A percentile compares a stretch with the other conserved stretches of the same genome.
Conservation (phyloP, 2,797 vertebrate species). For the Notoglanidium macrostoma region DNA sequence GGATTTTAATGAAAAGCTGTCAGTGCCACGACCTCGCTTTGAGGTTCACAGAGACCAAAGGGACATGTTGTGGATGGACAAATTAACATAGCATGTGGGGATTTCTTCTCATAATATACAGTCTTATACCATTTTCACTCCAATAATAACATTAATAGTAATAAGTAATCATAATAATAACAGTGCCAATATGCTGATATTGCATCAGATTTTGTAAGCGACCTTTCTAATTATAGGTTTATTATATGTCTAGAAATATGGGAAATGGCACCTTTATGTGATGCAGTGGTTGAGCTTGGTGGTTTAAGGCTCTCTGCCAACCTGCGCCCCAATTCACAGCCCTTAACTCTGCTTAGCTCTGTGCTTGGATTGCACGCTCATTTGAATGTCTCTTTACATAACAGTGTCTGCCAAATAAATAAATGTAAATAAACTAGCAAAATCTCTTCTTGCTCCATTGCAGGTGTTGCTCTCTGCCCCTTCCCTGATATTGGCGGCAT, state of each 20-base stretch:
- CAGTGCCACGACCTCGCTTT: constrained; percentile 68
- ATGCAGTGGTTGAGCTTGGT: not conserved
- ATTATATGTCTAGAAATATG: not conserved
- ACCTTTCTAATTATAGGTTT: not conserved
- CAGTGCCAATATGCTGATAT: not conserved
- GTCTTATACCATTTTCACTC: not conserved
- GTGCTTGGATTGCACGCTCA: not conserved
- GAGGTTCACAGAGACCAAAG: constrained; percentile 60
- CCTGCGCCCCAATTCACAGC: not conserved
- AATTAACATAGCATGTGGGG: constrained; percentile 56
- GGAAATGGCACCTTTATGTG: not conserved
- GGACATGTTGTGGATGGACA: constrained; percentile 57
- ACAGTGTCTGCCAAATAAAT: not conserved
- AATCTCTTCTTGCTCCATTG: not conserved
- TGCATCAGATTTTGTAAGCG: too few species aligned
- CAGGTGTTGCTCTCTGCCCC: constrained; percentile 1
- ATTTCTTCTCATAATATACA: constrained; percentile 35
- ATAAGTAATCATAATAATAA: not conserved
- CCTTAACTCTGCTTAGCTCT: not conserved
- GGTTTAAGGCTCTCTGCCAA: not conserved
- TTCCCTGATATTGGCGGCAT: not conserved
- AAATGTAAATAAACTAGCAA: not conserved
- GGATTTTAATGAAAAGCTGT: constrained; percentile 77
- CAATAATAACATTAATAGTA: not conserved
- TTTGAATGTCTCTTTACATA: not conserved